Conservation (phyloP, 1,140 invertebrate genomes). For the Drosophila elegans region DNA sequence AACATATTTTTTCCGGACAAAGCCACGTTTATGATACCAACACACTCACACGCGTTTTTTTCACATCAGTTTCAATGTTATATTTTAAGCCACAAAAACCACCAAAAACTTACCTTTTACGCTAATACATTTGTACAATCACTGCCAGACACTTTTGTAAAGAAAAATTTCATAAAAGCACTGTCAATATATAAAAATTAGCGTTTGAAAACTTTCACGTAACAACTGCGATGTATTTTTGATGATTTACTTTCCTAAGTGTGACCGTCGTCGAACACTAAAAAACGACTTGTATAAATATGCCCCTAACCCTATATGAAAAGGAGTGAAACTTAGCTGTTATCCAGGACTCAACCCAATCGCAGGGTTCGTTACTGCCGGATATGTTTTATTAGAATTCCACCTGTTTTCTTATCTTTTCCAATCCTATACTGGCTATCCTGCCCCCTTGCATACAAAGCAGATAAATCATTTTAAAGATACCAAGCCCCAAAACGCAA, state of each 20-base stretch:
- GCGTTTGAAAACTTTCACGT: slow-evolving; percentile 74
- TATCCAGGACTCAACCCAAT: too few relatives aligned
- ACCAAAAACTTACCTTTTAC: slow-evolving; percentile 62
- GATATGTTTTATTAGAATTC: too few relatives aligned
- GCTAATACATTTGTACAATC: slow-evolving; percentile 74
- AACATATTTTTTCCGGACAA: slow-evolving; percentile 8
- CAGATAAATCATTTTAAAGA: too few relatives aligned
- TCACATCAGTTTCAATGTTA: slow-evolving; percentile 2
- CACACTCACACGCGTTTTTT: slow-evolving; percentile 36
- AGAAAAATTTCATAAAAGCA: slow-evolving; percentile 47
- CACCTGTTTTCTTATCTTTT: too few relatives aligned
- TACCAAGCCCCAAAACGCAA: neutral
- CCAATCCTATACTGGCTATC: too few relatives aligned
- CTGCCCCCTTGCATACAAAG: too few relatives aligned
- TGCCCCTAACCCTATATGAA: too few relatives aligned
- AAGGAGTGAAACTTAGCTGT: too few relatives aligned
- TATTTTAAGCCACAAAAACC: slow-evolving; percentile 9
- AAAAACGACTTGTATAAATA: too few relatives aligned
- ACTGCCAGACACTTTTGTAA: slow-evolving; percentile 62
- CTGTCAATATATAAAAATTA: slow-evolving; percentile 57
- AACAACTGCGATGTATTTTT: slow-evolving; percentile 71
- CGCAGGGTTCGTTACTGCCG: too few relatives aligned
- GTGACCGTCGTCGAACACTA: neutral
- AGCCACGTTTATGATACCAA: slow-evolving; percentile 67
- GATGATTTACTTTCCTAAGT: slow-evolving; percentile 37